phyloP scores from a whole-genome alignment of 2,113 vertebrate genomes.

The Phylloscopus whistleri region DNA sequence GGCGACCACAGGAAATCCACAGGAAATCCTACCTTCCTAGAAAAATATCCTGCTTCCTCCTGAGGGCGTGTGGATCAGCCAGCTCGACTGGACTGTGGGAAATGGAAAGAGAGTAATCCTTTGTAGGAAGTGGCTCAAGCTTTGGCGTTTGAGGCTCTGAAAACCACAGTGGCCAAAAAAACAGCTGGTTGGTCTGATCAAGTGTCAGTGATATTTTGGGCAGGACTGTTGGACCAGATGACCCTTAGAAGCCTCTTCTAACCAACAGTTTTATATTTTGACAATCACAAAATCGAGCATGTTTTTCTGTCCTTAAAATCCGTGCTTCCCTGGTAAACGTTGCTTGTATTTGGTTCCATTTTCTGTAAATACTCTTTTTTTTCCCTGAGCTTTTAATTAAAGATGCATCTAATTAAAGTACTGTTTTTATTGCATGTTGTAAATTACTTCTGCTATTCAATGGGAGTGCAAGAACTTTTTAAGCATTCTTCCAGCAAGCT shows the following conservation, averaged over 20 bases:
- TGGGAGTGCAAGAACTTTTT: neutral
- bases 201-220: neutral
- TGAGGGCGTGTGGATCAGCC: fast-evolving
- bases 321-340: neutral
- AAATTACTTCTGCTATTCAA: neutral
- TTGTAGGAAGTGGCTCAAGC: neutral
- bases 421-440: neutral
- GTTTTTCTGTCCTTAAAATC: neutral
- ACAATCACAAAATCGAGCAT: neutral
- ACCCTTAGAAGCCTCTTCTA: neutral
- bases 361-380: neutral
- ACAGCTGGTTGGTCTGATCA: neutral
- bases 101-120: neutral
- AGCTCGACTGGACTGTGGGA: neutral
- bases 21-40: conserved; percentile 45
- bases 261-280: fast-evolving
- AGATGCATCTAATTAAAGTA: neutral
- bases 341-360: neutral
- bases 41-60: conserved; percentile 50
- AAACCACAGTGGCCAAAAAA: neutral
- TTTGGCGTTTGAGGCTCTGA: neutral
- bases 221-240: neutral
- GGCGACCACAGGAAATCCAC: conserved; percentile 4
- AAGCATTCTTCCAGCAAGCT: neutral
- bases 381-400: neutral